Evolutionary conservation across 2,888 invertebrate genomes (phyloP).

Genomic region (Tanytarsus gracilentus): DNA sequence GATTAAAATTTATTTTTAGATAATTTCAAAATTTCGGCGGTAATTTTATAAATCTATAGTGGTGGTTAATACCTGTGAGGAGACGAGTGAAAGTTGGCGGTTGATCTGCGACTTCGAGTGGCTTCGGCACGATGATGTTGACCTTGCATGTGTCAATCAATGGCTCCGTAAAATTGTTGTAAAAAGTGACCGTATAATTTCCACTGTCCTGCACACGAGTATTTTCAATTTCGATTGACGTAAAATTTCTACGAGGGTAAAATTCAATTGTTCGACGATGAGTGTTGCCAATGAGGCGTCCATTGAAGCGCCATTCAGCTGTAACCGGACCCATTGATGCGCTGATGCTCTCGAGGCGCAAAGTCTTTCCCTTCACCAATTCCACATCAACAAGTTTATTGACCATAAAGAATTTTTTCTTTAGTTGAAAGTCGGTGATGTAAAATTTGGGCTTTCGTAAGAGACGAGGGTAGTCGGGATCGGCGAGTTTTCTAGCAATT

Average conservation of each 20-base stretch:
- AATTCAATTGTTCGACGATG: neutral
- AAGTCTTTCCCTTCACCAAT: constrained; percentile 14
- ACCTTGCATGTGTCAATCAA: constrained; percentile 19
- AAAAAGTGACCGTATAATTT: constrained; percentile 7
- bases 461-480: neutral
- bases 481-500: neutral
- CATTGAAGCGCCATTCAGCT: constrained; percentile 21
- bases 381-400: constrained; percentile 20
- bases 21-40: too few species aligned
- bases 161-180: constrained; percentile 6
- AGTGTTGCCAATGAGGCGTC: constrained; percentile 1
- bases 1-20: neutral
- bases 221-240: constrained; percentile 3
- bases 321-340: constrained; percentile 2
- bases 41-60: constrained; percentile 5
- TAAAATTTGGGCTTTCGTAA: constrained; percentile 6
- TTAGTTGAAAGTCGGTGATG: constrained; percentile 16
- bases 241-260: constrained; percentile 13
- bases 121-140: constrained; percentile 7
- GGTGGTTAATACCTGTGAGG: constrained; percentile 24
- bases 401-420: constrained; percentile 18
- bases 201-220: constrained; percentile 20
- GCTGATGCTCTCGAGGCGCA: constrained; percentile 2
- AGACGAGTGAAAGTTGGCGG: constrained; percentile 22
- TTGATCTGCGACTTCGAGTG: constrained; percentile 1